phyloP scores from a whole-genome alignment of 1,140 invertebrate genomes.

The Dreissena polymorpha region DNA sequence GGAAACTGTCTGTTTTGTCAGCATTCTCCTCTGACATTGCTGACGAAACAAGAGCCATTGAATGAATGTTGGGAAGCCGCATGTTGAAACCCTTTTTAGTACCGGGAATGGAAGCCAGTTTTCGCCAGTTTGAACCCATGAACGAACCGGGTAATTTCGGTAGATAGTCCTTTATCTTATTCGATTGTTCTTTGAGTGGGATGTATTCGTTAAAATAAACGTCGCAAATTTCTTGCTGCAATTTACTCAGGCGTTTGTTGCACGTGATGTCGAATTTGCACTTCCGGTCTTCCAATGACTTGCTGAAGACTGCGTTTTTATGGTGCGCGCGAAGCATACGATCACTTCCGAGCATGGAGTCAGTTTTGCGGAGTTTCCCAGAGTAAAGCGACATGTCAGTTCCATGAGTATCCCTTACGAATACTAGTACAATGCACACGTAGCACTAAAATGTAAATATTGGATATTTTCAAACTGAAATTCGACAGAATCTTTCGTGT shows the following conservation, averaged over 20 bases:
- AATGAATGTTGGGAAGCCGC: slow-evolving; percentile 17
- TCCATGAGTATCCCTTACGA: too few species aligned
- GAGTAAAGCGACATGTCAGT: background rate
- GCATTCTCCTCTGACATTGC: background rate
- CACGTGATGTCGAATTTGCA: slow-evolving; percentile 20
- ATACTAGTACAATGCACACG: too few species aligned
- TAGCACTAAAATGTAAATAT: too few species aligned
- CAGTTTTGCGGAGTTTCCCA: slow-evolving; percentile 5
- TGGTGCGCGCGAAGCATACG: slow-evolving; percentile 47
- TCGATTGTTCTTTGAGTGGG: slow-evolving; percentile 38
- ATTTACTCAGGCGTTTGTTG: slow-evolving; percentile 32
- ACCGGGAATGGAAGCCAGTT: slow-evolving; percentile 19
- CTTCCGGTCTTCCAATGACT: slow-evolving; percentile 36
- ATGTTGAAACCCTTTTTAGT: background rate
- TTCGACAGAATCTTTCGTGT: too few species aligned
- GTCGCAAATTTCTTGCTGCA: slow-evolving; percentile 46
- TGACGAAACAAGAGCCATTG: background rate
- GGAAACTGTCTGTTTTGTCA: background rate
- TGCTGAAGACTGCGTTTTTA: slow-evolving; percentile 42
- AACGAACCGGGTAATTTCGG: slow-evolving; percentile 11
- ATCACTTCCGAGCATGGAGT: slow-evolving; percentile 52
- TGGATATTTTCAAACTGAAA: too few species aligned
- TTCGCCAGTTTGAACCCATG: slow-evolving; percentile 8
- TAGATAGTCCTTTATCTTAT: slow-evolving; percentile 6
- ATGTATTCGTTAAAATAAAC: slow-evolving; percentile 48